These are phyloP conservation scores for Thomomys bottae DNA, from an alignment of 2,113 vertebrate species.

Conservation along the genomic window DNA sequence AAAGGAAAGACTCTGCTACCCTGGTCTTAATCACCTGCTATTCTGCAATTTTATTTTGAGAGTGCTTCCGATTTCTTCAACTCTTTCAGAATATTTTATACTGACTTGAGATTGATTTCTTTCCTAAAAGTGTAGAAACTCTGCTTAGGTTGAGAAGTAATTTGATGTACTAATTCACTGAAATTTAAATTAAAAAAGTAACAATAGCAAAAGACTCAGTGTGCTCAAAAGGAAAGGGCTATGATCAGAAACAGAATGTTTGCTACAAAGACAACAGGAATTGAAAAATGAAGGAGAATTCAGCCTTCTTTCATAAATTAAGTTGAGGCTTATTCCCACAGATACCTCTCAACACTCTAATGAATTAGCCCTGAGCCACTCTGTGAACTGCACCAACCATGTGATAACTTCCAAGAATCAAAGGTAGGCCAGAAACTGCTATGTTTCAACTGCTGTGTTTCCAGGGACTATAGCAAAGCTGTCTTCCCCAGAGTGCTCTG, in stretches of 20 bases:
- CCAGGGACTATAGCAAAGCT: background rate
- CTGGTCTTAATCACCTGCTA: background rate
- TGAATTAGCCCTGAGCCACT: background rate
- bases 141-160: background rate
- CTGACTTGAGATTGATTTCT: background rate
- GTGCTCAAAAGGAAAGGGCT: background rate
- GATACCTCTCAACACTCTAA: background rate
- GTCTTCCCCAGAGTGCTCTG: background rate
- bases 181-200: background rate
- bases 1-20: background rate
- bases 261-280: background rate
- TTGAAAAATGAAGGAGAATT: background rate
- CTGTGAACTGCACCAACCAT: background rate
- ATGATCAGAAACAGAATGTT: background rate
- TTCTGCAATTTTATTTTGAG: background rate
- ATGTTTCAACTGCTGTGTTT: background rate
- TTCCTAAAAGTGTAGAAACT: background rate
- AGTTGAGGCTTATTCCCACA: background rate
- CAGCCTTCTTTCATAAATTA: background rate
- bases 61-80: background rate
- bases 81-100: background rate
- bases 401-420: background rate
- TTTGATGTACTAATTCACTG: conserved; percentile 15
- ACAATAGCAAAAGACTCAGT: background rate
- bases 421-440: background rate